These are phyloP conservation scores for Notolabrus celidotus DNA, from an alignment of 2,797 vertebrate species.

Conservation along the genomic window DNA sequence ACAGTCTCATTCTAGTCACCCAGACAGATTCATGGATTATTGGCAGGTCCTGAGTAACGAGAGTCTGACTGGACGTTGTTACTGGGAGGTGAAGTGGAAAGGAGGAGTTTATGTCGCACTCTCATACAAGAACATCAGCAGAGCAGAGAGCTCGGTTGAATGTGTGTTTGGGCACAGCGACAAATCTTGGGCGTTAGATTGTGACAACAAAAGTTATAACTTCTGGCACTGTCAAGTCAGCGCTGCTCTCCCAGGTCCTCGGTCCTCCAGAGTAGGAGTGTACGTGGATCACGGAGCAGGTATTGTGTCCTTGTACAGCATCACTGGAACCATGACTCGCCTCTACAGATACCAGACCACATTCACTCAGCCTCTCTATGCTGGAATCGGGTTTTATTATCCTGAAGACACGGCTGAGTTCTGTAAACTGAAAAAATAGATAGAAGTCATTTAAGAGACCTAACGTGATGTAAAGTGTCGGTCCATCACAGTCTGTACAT, in stretches of 20 bases:
- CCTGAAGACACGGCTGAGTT: neutral
- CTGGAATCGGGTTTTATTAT: neutral
- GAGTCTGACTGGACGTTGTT: neutral
- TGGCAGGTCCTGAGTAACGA: neutral
- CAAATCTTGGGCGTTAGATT: constrained; percentile 17
- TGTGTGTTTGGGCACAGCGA: neutral
- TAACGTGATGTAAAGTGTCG: too few species aligned
- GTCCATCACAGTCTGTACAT: too few species aligned
- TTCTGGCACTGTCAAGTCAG: neutral
- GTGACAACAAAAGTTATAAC: neutral
- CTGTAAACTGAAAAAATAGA: neutral
- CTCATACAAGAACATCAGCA: neutral
- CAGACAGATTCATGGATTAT: neutral
- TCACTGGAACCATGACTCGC: neutral
- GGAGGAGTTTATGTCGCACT: neutral
- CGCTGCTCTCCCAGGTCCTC: neutral
- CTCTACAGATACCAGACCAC: neutral
- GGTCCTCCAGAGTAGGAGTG: constrained; percentile 4
- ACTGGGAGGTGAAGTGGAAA: neutral
- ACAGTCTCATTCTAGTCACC: neutral
- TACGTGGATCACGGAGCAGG: neutral
- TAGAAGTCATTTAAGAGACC: neutral
- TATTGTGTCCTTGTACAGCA: constrained; percentile 3
- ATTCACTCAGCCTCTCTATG: neutral
- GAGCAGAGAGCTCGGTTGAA: neutral